These are phyloP conservation scores for Malacoctenus gilli DNA, from an alignment of 2,797 vertebrate genomes.

Conservation along the genomic window DNA sequence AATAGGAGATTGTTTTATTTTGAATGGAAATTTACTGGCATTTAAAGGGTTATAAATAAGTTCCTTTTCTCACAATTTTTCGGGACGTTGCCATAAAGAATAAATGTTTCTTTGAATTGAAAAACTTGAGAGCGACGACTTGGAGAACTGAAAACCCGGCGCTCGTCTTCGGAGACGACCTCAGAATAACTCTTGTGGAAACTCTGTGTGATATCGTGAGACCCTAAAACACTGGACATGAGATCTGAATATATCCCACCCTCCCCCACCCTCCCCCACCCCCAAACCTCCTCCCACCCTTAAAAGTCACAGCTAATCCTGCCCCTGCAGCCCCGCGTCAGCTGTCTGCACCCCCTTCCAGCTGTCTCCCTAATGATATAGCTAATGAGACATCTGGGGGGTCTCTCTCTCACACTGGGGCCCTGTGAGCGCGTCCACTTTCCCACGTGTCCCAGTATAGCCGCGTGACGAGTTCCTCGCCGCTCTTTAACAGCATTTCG, in stretches of 20 bases:
- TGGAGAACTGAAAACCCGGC: no score
- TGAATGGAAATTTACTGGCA: no score
- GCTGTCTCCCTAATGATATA: constrained; percentile 85
- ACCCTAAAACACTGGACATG: constrained; percentile 39
- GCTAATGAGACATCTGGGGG: constrained; percentile 84
- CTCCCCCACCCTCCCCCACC: background rate
- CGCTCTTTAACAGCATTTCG: constrained; percentile 62
- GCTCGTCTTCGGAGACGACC: no score
- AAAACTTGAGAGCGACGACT: no score
- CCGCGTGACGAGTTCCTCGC: constrained; percentile 45
- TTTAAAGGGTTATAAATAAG: no score
- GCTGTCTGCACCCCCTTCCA: constrained; percentile 76
- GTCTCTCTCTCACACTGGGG: constrained; percentile 53
- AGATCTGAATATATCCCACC: constrained; percentile 48
- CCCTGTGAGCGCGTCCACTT: constrained; percentile 49
- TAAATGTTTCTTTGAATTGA: no score
- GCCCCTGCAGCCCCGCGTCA: constrained; percentile 70
- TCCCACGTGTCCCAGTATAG: constrained; percentile 69
- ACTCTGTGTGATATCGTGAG: constrained; percentile 15
- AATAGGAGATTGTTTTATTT: no score
- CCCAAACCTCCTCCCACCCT: no score
- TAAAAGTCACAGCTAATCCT: constrained; percentile 65
- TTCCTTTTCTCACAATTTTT: no score
- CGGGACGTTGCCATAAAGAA: no score
- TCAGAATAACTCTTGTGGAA: no score